A percentile compares a stretch with the other conserved stretches of the same genome.
These are phyloP conservation scores for Cherax destructor DNA, from an alignment of 1,140 invertebrate species.

Conservation along the genomic window DNA sequence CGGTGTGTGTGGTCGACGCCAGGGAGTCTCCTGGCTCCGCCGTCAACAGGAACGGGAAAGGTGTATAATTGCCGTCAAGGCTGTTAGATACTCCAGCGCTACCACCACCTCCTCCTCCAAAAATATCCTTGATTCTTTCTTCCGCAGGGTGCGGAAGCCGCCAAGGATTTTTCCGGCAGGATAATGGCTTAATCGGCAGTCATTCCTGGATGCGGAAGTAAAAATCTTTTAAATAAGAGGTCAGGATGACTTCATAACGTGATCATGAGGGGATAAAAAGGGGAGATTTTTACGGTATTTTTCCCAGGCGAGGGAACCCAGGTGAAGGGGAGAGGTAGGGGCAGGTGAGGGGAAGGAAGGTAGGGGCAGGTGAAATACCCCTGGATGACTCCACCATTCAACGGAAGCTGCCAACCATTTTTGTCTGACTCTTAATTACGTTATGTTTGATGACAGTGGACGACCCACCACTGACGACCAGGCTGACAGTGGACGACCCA, in stretches of 20 bases:
- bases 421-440: constrained; percentile 25
- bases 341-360: background rate
- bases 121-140: constrained; percentile 33
- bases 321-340: background rate
- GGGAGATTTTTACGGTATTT: constrained; percentile 29
- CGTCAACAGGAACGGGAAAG: background rate
- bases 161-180: constrained; percentile 37
- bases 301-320: constrained; percentile 30
- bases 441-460: constrained; percentile 22
- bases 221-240: constrained; percentile 54
- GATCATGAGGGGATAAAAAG: constrained; percentile 17
- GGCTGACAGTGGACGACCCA: background rate
- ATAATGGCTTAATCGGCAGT: constrained; percentile 59
- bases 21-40: background rate
- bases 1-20: constrained; percentile 46
- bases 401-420: background rate
- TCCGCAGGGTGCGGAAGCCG: constrained; percentile 46
- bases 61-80: background rate
- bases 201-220: constrained; percentile 53
- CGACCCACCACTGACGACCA: background rate
- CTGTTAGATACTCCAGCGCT: background rate
- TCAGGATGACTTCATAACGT: constrained; percentile 30
- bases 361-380: background rate
- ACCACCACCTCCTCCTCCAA: background rate
- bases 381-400: background rate